Evolutionary conservation across 2,888 invertebrate species (phyloP).

Genomic region (Gymnoscelis rufifasciata): DNA sequence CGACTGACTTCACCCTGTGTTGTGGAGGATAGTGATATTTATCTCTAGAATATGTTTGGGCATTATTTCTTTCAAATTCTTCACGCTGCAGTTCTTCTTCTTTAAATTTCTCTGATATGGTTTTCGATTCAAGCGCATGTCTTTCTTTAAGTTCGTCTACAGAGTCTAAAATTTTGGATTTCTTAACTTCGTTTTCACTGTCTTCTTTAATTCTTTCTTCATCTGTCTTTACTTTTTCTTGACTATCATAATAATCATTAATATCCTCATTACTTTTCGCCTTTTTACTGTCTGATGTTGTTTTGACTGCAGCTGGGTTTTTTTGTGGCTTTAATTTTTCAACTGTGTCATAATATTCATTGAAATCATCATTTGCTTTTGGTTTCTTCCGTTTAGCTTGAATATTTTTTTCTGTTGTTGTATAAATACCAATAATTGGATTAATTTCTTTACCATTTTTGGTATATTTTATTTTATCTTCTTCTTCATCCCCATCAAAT

Average conservation of each 20-base stretch:
- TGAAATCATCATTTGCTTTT: no score
- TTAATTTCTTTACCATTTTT: no score
- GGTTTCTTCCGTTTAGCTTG: no score
- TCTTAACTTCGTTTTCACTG: slow-evolving; percentile 56
- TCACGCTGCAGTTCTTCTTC: slow-evolving; percentile 57
- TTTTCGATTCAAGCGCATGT: slow-evolving; percentile 59
- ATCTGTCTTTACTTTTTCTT: slow-evolving; percentile 40
- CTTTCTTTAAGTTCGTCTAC: slow-evolving; percentile 65
- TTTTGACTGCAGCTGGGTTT: slow-evolving; percentile 14
- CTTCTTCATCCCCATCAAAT: slow-evolving; percentile 14
- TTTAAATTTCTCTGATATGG: slow-evolving; percentile 57
- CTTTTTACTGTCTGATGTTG: slow-evolving; percentile 13
- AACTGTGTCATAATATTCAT: no score
- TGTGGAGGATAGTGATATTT: slow-evolving; percentile 37
- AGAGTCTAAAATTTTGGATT: slow-evolving; percentile 54
- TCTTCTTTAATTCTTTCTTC: slow-evolving; percentile 35
- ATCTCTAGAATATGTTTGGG: slow-evolving; percentile 28
- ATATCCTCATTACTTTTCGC: slow-evolving; percentile 19
- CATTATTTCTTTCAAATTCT: slow-evolving; percentile 32
- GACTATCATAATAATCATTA: slow-evolving; percentile 44
- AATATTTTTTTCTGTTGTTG: no score
- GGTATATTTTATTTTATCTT: slow-evolving; percentile 15
- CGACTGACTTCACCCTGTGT: slow-evolving; percentile 19
- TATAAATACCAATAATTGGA: no score
- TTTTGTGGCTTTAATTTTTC: not conserved